Base-by-base conservation (phyloP, 1,140 invertebrate species). In the Papilio aristodemus region DNA sequence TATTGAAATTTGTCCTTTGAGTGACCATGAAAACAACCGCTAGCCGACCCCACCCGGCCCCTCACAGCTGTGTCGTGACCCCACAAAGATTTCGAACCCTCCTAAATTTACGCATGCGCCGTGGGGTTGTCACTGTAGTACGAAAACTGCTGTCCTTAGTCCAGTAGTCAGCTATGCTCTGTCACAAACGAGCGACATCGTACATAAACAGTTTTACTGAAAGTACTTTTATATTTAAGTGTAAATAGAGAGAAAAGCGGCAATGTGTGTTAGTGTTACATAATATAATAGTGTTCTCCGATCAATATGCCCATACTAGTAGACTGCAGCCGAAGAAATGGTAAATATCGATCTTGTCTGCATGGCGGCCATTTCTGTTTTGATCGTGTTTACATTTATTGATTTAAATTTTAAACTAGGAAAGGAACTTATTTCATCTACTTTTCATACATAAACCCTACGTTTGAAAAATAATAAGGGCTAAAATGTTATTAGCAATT, bases 321-420 rank as follows among this genome's bases (percentile, higher is more conserved):
- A 63, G 83, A 90, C 75, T 70, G 76, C 68, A 84, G 77, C 70
- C 83, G 76, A 70, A 84, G 78, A 83, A 89, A 85, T 85, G 89
- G 89, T 91, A 91, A 91, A 81, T 90, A 91, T 91, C 77, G 87
- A 91, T 91, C 81, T 76, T 75, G 70, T 78, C 64, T 75, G 62
- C 46, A 19, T 75, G 60, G 81, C 80, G 72, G 87, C 89, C 87
- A 89, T 89, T 84, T 75, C 57, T 75, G 68, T 60, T 63, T 39
- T 63, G 19, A 0, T 39, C 19, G 19, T 36, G 27, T 59, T 43
- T 54, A 54, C 19, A 54, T 10, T 54, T 54, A 54, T 54, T 25
- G 46, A 22, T 54, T 54, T 25, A 54, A 22, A 22, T 25, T 25
- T 11, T 54, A 22, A 5, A 9, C 17, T 10, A 54, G 17, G 19